Evolutionary conservation across 2,797 vertebrate genomes (phyloP), one percentile per base, ranked within the genome.

Genomic region (Lepilemur septentrionalis): DNA sequence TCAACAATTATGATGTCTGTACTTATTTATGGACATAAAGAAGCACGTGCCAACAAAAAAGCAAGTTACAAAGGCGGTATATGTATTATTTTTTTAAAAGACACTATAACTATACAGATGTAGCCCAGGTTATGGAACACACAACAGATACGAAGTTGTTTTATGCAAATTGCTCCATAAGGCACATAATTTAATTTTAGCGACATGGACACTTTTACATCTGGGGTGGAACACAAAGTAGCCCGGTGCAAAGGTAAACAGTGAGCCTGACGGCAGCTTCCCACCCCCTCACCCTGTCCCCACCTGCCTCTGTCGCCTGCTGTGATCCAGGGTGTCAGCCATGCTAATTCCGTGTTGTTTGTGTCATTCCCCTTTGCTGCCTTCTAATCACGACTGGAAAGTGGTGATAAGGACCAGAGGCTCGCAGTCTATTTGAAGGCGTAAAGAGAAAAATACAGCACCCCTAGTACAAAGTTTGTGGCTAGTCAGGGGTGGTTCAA

Each of bases 401-500:
- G n/a, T 3, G 0, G 48, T 65, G 96, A 93, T 95, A 97, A 96
- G 96, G 91, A 69, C 48, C 48, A 1, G 93, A 95, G 72, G 48
- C 82, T 48, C 41, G 67, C 52, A 65, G 87, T 83, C 35, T 80
- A 17, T 89, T 35, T 75, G 59, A 94, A 93, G 80, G 38, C 35
- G 7, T 73, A 48, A 82, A 94, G 73, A 87, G 70, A 67, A 93
- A 97, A 96, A 91, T 5, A 30, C 8, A 41, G 10, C 59, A 32
- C 73, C 32, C 70, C 38, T 89, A 20, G 50, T 72, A 95, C 91
- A 95, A 89, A 94, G 94, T 95, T 86, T 94, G 91, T 93, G 89
- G 80, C 75, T 95, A 38, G 65, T 84, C 94, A 43, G 0, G 9
- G 63, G 72, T 48, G 82, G 55, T 38, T 94, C 95, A 32, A 67